Evolutionary conservation across 2,888 invertebrate genomes (phyloP), one percentile per base, ranked within the genome.

Genomic region (Phalera bucephala): DNA sequence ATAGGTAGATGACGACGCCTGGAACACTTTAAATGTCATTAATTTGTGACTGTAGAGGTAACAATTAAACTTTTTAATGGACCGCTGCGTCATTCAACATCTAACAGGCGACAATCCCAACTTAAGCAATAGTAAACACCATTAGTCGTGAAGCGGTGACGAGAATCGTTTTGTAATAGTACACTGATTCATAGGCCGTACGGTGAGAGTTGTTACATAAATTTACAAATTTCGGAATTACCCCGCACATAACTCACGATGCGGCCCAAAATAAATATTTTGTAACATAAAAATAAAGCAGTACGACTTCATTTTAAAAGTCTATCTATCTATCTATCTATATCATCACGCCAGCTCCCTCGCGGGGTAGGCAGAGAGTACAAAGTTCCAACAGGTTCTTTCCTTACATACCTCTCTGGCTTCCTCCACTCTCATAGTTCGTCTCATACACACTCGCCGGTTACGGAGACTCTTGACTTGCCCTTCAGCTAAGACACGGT

Each of bases 141-240:
- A 17, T 31, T 33, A 21, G 19, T 17, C 8, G 33, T 14, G 20
- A 23, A 21, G 19, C 13, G n/a, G 12, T 40, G 34, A 41, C 31
- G 22, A 33, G 19, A 32, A 20, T 11, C 3, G 15, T 38, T 55
- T 36, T 22, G 45, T 40, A 50, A 54, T 27, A 20, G 40, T 17
- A 33, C 10, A 21, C 11, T 41, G 40, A 33, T 26, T 33, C 31
- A 35, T 32, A 31, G 31, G 31, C n/a, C 20, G 6, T 8, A 7
- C 21, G 12, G 5, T 20, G 5, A 5, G 1, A n/a, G 7, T 0
- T 12, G 19, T 31, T 31, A 19, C 20, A 31, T 4, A 25, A 27
- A 27, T 14, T 27, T 13, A 27, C 14, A 3, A 14, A n/a, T n/a
- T n/a, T 11, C 14, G 8, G 3, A 14, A 27, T 27, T 27, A 14